Evolutionary conservation across 2,113 vertebrate species (phyloP), one percentile per base, ranked within the genome.

Genomic region (Lanius ludovicianus): DNA sequence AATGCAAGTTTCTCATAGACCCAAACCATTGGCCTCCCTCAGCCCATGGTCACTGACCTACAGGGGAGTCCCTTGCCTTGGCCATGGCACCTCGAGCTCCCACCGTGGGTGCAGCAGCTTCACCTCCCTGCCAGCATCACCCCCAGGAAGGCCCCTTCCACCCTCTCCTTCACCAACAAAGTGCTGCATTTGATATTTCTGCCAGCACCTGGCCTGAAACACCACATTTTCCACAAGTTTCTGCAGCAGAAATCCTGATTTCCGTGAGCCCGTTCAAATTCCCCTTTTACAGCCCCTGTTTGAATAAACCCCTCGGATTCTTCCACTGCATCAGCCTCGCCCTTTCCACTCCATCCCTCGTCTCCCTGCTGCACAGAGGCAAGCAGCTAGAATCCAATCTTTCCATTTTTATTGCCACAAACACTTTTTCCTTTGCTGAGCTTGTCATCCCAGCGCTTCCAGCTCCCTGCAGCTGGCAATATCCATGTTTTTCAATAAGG

Each of bases 131-230:
- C 46, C 44, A 24, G 23, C 4, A 56, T 20, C 10, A 31, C 7
- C 15, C 31, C 13, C 8, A 9, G 25, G 4, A 24, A 30, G 1
- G 16, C 2, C 0, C 0, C 23, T 1, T 6, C 57, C 59, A 22
- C 19, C 46, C 9, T 39, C 35, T 35, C 42, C 39, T 11, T 42
- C 11, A 3, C 31, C 68, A 41, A 5, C 0, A 37, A 5, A 17
- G 15, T 11, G 23, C 57, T 59, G 57, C 15, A 17, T 37, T 63
- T 15, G 6, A 2, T 8, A 13, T 50, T 59, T 6, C 44, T 47
- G 4, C 11, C 21, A 30, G 15, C 10, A 14, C 13, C 47, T 27
- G 15, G 49, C 15, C 41, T 21, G 17, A 47, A 64, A 28, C 2
- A 22, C 3, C n/a, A 4, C 39, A 0, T 56, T 76, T 52, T 2